These are phyloP conservation scores for Heteronetta atricapilla DNA, from an alignment of 2,113 vertebrate genomes.

Conservation along the genomic window DNA sequence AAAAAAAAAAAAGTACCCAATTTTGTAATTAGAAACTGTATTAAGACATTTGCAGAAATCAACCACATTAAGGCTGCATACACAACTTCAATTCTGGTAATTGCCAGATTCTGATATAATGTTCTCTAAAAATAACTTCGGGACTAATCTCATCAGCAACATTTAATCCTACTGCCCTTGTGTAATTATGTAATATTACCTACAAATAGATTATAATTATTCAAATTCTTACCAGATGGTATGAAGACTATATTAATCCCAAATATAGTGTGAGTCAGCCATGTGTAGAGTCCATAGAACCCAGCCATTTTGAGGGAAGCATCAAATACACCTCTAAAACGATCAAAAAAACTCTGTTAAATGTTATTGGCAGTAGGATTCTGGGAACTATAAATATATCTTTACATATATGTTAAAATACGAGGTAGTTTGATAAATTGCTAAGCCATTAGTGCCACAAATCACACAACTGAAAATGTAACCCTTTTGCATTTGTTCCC, in stretches of 20 bases:
- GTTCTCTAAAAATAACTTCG: neutral
- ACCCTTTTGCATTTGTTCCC: neutral
- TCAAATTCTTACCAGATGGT: slow-evolving; percentile 88
- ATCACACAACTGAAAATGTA: neutral
- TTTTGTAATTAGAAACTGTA: neutral
- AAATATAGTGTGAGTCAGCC: slow-evolving; percentile 98
- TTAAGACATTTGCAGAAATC: neutral
- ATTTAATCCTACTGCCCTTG: neutral
- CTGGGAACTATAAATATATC: neutral
- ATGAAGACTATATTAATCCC: slow-evolving; percentile 99
- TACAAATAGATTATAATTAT: neutral
- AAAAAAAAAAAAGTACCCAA: neutral
- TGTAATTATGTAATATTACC: neutral
- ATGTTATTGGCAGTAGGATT: neutral
- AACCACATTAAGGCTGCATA: neutral
- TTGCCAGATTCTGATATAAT: neutral
- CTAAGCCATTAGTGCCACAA: neutral
- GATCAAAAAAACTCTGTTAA: slow-evolving; percentile 50
- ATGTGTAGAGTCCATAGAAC: slow-evolving; percentile 98
- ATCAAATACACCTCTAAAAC: slow-evolving; percentile 94
- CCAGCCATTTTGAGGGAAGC: slow-evolving; percentile 99
- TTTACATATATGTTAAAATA: neutral
- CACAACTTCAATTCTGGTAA: neutral
- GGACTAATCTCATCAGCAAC: neutral
- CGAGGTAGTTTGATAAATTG: neutral